Conservation (phyloP, 2,113 vertebrate genomes). For the Pseudois nayaur region DNA sequence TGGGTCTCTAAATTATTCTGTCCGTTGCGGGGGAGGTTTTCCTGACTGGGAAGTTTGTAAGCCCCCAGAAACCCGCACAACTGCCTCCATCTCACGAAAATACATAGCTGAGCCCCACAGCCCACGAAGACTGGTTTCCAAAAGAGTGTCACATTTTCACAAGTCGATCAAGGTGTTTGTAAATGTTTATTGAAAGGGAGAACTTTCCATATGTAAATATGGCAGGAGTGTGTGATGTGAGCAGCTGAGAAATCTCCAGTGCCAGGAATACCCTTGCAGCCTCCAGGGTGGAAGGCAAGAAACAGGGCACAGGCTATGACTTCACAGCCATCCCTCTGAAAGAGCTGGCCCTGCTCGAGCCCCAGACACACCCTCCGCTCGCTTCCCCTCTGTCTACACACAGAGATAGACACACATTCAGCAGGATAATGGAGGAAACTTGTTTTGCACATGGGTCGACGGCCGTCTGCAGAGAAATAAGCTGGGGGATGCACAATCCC, state of each 20-base stretch:
- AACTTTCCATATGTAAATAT: conserved; percentile 62
- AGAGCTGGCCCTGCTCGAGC: neutral
- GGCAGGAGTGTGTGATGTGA: conserved; percentile 10
- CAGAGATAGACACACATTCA: neutral
- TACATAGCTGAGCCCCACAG: neutral
- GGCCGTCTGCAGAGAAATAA: neutral
- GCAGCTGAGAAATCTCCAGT: conserved; percentile 19
- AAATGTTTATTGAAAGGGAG: conserved; percentile 73
- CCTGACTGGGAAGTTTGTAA: neutral
- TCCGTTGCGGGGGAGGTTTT: neutral
- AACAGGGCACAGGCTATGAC: neutral
- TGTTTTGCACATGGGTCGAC: neutral
- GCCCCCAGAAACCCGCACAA: neutral
- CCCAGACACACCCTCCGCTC: neutral
- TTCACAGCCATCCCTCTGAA: rapidly evolving
- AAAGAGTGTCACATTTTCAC: conserved; percentile 51
- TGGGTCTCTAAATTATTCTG: neutral
- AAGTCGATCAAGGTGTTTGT: conserved; percentile 69
- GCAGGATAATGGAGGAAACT: neutral
- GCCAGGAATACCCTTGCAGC: conserved; percentile 12
- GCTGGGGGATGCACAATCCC: rapidly evolving
- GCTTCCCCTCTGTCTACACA: rapidly evolving
- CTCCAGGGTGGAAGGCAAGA: neutral
- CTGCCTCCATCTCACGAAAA: neutral
- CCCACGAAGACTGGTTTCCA: conserved; percentile 23